A percentile compares a stretch with the other conserved stretches of the same genome.
phyloP scores from a whole-genome alignment of 2,797 vertebrate genomes.

The Muscicapa comitata region DNA sequence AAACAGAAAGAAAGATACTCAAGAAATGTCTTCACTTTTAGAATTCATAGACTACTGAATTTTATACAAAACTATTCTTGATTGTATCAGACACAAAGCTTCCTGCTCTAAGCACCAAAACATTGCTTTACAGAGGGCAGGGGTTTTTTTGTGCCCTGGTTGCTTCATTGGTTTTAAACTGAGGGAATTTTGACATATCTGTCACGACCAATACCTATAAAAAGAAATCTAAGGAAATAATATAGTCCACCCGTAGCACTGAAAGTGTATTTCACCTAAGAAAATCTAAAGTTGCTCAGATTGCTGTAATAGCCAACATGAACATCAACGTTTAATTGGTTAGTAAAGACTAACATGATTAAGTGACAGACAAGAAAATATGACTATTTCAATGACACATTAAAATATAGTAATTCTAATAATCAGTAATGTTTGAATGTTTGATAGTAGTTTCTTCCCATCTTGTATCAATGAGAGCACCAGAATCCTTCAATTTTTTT shows the following conservation, averaged over 20 bases:
- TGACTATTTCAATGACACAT: neutral
- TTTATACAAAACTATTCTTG: neutral
- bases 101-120: neutral
- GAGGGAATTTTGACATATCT: neutral
- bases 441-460: neutral
- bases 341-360: neutral
- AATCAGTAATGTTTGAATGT: neutral
- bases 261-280: neutral
- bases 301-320: neutral
- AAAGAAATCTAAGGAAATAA: neutral
- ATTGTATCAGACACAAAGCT: neutral
- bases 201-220: neutral
- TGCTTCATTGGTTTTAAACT: neutral
- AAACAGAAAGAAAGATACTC: neutral
- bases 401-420: neutral
- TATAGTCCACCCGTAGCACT: neutral
- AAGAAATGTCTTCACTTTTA: neutral
- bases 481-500: neutral
- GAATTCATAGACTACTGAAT: neutral
- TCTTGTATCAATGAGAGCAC: neutral
- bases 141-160: accelerated
- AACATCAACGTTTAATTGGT: neutral
- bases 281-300: neutral
- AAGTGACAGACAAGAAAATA: constrained; percentile 1
- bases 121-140: neutral